These are phyloP conservation scores for Rhinoderma darwinii DNA, from an alignment of 2,113 vertebrate genomes.

Conservation along the genomic window DNA sequence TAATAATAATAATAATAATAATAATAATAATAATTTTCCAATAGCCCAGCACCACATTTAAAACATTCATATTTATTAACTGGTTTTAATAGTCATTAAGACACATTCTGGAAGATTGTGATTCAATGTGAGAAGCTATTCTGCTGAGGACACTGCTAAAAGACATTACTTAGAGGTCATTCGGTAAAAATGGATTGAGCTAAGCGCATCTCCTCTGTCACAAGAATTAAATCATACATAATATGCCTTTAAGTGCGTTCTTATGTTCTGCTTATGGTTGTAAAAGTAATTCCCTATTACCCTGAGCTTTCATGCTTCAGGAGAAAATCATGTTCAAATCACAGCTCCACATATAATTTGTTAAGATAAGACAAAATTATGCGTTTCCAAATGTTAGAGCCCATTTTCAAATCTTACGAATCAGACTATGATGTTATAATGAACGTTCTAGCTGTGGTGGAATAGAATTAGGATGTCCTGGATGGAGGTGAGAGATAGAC, in stretches of 20 bases:
- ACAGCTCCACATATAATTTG: conserved; percentile 30
- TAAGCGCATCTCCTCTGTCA: conserved; percentile 12
- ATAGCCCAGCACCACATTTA: neutral
- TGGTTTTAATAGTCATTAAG: conserved; percentile 19
- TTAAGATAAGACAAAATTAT: conserved; percentile 29
- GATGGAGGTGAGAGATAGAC: neutral
- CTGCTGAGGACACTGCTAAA: conserved; percentile 29
- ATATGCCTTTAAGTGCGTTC: conserved; percentile 38
- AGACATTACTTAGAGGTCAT: conserved; percentile 33
- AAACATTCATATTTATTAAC: conserved; percentile 6
- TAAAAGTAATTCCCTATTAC: conserved; percentile 37
- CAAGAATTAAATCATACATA: conserved; percentile 27
- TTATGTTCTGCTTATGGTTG: conserved; percentile 37
- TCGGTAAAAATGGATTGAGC: conserved; percentile 28
- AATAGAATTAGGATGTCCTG: neutral
- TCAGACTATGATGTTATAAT: neutral
- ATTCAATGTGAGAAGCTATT: conserved; percentile 32
- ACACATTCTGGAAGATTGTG: conserved; percentile 12
- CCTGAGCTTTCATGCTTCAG: conserved; percentile 42
- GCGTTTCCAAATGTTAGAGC: conserved; percentile 3
- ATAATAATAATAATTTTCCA: neutral
- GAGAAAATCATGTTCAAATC: conserved; percentile 25
- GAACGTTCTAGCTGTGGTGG: neutral
- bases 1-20: neutral
- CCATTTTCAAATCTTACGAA: conserved; percentile 11